Percentiles rank a stretch among this genome's conserved stretches.
Evolutionary conservation across 2,113 vertebrate species (phyloP).

Genomic region (Lamprologus ornatipinnis): DNA sequence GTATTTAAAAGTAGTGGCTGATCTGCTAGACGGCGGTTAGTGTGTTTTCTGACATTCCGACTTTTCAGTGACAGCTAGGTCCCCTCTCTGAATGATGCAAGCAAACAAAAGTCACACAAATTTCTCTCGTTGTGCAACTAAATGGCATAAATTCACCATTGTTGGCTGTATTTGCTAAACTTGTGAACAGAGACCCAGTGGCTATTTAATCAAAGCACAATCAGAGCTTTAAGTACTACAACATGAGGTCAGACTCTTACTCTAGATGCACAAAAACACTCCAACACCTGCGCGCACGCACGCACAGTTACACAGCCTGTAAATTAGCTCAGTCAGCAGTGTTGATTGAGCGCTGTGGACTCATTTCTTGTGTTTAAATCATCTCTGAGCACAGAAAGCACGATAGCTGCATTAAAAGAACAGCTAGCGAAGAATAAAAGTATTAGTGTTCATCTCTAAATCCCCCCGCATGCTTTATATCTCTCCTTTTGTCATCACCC

Average conservation of each 20-base stretch:
- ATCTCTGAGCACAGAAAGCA: not conserved
- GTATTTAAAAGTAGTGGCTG: not conserved
- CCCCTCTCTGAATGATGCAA: not conserved
- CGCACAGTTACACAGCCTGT: not conserved
- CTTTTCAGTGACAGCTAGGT: not conserved
- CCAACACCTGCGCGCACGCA: not conserved
- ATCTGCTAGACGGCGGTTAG: not conserved
- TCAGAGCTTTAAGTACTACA: not conserved
- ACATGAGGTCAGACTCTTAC: not conserved
- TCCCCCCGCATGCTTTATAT: not conserved
- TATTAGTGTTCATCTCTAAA: not conserved
- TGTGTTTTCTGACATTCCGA: not conserved
- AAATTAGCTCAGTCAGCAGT: slow-evolving; percentile 46
- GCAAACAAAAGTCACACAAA: not conserved
- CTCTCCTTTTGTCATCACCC: not conserved
- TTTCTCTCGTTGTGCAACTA: not conserved
- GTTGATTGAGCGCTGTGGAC: not conserved
- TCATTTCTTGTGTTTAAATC: not conserved
- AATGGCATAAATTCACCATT: not conserved
- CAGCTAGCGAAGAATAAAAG: slow-evolving; percentile 9
- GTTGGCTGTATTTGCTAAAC: not conserved
- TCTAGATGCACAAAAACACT: not conserved
- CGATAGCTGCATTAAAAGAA: not conserved
- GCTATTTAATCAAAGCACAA: not conserved
- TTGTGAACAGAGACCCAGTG: not conserved